Percentiles rank a stretch among this genome's conserved stretches.
phyloP scores from a whole-genome alignment of 2,113 vertebrate genomes.

The Ramphastos sulfuratus region DNA sequence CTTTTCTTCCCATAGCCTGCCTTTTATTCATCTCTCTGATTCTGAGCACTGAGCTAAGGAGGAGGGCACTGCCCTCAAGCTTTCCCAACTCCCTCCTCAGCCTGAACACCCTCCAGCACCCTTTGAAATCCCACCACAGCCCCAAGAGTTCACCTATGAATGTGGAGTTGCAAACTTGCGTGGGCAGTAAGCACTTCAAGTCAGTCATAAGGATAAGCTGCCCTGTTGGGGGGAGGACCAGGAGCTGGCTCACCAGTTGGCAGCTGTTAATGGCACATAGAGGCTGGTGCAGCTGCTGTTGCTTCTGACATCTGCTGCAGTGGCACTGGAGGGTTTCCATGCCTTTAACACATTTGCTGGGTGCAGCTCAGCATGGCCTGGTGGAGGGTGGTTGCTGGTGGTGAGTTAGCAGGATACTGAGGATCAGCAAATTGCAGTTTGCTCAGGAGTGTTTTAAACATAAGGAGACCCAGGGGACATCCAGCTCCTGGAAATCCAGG shows the following conservation, averaged over 20 bases:
- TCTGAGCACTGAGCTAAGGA: not conserved
- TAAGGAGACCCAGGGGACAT: not conserved
- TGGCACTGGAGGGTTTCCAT: not conserved
- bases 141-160: not conserved
- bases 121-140: not conserved
- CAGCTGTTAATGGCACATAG: rapidly evolving
- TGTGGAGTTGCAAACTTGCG: not conserved
- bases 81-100: not conserved
- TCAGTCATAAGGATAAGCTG: not conserved
- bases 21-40: not conserved
- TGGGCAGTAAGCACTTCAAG: not conserved
- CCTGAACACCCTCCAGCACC: not conserved
- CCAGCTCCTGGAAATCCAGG: not conserved
- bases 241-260: rapidly evolving
- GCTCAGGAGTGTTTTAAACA: not conserved
- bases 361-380: not conserved
- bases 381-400: not conserved
- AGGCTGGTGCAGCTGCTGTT: not conserved
- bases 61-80: not conserved
- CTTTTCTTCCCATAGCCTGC: not conserved
- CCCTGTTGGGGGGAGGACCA: not conserved
- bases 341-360: rapidly evolving
- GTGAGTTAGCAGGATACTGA: not conserved
- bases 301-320: not conserved
- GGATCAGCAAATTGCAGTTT: not conserved